A percentile compares a stretch with the other conserved stretches of the same genome.
Evolutionary conservation across 2,888 invertebrate species (phyloP).

Genomic region (Platynereis dumerilii): DNA sequence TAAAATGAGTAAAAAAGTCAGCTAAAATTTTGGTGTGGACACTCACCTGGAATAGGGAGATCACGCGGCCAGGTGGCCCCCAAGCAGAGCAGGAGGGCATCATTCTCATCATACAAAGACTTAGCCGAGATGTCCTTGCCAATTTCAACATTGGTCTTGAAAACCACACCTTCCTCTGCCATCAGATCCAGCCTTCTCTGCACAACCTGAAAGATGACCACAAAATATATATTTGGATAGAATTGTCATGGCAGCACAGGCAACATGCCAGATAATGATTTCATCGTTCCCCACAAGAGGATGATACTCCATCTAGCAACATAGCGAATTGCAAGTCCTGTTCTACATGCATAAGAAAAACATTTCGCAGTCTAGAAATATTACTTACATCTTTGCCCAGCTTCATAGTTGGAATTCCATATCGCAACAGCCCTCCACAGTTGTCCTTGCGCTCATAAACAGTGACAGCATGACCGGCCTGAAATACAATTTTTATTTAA

Average conservation of each 20-base stretch:
- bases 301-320: too few relatives aligned
- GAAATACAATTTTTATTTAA: too few relatives aligned
- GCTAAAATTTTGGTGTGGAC: too few relatives aligned
- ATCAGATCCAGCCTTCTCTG: slow-evolving; percentile 86
- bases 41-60: slow-evolving; percentile 66
- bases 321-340: too few relatives aligned
- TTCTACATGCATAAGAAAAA: background rate
- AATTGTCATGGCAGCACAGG: too few relatives aligned
- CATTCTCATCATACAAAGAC: slow-evolving; percentile 70
- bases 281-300: too few relatives aligned
- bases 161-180: slow-evolving; percentile 86
- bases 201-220: slow-evolving; percentile 67
- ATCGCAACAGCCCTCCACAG: slow-evolving; percentile 91
- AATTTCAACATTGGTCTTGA: slow-evolving; percentile 88
- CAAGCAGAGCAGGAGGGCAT: slow-evolving; percentile 87
- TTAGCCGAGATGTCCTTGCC: slow-evolving; percentile 88
- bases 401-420: slow-evolving; percentile 99
- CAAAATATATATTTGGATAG: background rate
- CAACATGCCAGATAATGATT: too few relatives aligned
- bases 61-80: slow-evolving; percentile 98
- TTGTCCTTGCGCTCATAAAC: slow-evolving; percentile 97
- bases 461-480: slow-evolving; percentile 93
- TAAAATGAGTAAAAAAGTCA: too few relatives aligned
- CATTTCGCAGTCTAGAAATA: background rate
- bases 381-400: slow-evolving; percentile 83